Percentiles rank a stretch among this genome's conserved stretches.
Conservation (phyloP, 2,888 invertebrate species). For the Acleris holmiana region DNA sequence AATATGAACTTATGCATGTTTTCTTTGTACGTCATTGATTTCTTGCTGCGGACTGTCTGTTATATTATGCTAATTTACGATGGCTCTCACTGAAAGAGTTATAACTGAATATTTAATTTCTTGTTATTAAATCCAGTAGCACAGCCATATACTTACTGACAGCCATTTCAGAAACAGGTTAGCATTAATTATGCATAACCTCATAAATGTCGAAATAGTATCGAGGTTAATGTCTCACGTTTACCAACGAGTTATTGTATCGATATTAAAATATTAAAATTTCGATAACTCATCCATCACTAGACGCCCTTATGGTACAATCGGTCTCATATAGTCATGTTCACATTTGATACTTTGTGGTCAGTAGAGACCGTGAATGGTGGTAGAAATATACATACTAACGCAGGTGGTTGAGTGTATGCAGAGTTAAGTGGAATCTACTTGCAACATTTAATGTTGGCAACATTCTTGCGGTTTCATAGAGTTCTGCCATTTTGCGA, state of each 20-base stretch:
- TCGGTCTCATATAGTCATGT: neutral
- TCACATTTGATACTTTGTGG: neutral
- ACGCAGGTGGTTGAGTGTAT: constrained; percentile 9
- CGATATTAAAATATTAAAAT: constrained; percentile 30
- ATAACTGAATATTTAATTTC: neutral
- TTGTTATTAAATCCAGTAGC: neutral
- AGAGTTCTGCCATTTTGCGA: constrained; percentile 9
- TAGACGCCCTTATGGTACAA: constrained; percentile 18
- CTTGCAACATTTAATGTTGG: constrained; percentile 34
- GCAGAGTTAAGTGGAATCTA: constrained; percentile 14
- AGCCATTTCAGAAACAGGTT: neutral
- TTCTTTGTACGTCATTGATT: too few species aligned
- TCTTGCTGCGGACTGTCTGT: too few species aligned
- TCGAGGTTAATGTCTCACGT: constrained; percentile 32
- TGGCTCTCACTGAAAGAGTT: too few species aligned
- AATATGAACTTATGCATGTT: too few species aligned
- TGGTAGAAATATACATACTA: constrained; percentile 6
- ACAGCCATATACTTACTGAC: neutral
- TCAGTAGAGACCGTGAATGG: neutral
- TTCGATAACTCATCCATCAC: constrained; percentile 1
- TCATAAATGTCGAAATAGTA: constrained; percentile 23
- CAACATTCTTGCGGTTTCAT: constrained; percentile 32
- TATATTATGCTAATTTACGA: too few species aligned
- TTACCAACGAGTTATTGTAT: constrained; percentile 23
- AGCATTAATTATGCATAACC: constrained; percentile 18